phyloP scores from a whole-genome alignment of 2,888 invertebrate genomes.

The Anoplius nigerrimus region DNA sequence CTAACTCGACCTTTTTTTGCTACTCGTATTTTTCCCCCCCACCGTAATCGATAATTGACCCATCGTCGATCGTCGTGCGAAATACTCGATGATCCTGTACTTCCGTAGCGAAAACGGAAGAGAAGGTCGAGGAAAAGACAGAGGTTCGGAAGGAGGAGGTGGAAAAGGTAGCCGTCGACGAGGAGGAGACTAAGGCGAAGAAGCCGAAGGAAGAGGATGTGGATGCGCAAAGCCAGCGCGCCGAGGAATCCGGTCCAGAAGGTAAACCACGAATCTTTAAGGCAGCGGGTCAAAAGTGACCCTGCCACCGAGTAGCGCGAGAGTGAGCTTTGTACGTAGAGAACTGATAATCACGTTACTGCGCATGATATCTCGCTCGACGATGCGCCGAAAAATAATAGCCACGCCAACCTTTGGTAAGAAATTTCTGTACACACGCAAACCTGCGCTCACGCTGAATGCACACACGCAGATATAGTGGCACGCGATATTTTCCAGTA shows the following conservation, averaged over 20 bases:
- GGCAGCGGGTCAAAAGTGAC: conserved; percentile 1
- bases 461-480: too few species aligned
- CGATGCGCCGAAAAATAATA: too few species aligned
- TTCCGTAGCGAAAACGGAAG: conserved; percentile 71
- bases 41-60: too few species aligned
- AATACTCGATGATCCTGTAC: conserved; percentile 40
- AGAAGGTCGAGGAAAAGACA: conserved; percentile 62
- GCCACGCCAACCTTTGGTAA: too few species aligned
- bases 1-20: background rate
- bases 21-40: background rate
- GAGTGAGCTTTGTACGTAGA: conserved; percentile 4
- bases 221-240: conserved; percentile 57
- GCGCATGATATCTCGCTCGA: too few species aligned
- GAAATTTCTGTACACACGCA: too few species aligned
- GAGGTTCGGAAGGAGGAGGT: conserved; percentile 67
- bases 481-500: too few species aligned
- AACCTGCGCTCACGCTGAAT: too few species aligned
- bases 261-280: conserved; percentile 56
- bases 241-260: conserved; percentile 72
- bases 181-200: conserved; percentile 73
- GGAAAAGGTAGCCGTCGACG: conserved; percentile 61
- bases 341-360: too few species aligned
- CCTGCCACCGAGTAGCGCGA: background rate
- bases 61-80: background rate
- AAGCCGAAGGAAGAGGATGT: conserved; percentile 67